Evolutionary conservation across 2,888 invertebrate species (phyloP).

Genomic region (Callyntrura guangdongensis): DNA sequence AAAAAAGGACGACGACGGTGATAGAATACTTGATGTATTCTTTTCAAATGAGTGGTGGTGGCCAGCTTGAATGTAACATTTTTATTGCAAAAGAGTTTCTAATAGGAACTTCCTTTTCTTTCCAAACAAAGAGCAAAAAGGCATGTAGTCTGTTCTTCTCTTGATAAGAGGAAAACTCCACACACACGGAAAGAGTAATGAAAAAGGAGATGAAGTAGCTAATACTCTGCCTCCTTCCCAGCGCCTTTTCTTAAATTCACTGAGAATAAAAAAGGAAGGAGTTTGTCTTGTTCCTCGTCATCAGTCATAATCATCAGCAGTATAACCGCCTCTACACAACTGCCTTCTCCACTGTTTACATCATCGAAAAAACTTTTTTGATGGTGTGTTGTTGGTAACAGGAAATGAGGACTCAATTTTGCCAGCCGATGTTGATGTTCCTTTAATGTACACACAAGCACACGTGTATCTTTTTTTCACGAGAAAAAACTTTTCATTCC

Average conservation of each 20-base stretch:
- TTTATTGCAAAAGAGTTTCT: neutral
- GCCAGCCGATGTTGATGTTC: neutral
- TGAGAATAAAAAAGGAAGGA: slow-evolving; percentile 30
- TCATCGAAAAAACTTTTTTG: neutral
- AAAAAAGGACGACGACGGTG: neutral
- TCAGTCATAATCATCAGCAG: slow-evolving; percentile 27
- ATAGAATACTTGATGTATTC: slow-evolving; percentile 29
- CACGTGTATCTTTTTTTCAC: slow-evolving; percentile 31
- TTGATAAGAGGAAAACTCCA: slow-evolving; percentile 1
- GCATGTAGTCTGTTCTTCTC: neutral
- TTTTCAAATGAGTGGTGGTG: neutral
- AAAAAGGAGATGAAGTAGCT: too few relatives aligned
- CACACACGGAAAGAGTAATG: neutral
- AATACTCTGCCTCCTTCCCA: slow-evolving; percentile 12
- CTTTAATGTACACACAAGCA: neutral
- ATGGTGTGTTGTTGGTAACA: slow-evolving; percentile 5
- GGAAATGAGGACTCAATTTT: slow-evolving; percentile 48
- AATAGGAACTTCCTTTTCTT: neutral
- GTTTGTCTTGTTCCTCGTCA: slow-evolving; percentile 37
- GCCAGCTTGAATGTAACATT: neutral
- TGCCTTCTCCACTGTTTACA: too few relatives aligned
- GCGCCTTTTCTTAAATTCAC: slow-evolving; percentile 30
- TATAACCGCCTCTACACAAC: too few relatives aligned
- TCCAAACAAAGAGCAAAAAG: neutral
- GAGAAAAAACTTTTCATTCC: neutral